Percentiles rank a stretch among this genome's conserved stretches.
These are phyloP conservation scores for Spodoptera litura DNA, from an alignment of 1,140 invertebrate genomes.

Conservation along the genomic window DNA sequence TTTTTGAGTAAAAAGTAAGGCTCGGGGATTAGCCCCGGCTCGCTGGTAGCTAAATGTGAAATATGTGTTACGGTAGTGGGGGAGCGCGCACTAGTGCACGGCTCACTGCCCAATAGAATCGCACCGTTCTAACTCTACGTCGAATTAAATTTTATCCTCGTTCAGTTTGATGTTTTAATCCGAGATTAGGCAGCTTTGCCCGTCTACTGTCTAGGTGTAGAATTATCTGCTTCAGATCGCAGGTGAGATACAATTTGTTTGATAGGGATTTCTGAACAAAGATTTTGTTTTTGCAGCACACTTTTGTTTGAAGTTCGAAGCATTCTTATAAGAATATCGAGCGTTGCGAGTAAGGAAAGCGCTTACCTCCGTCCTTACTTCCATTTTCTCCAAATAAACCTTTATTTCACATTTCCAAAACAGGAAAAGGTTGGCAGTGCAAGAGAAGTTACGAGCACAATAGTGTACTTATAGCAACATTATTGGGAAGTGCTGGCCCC, in stretches of 20 bases:
- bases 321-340: too few relatives aligned
- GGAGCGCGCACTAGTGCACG: neutral
- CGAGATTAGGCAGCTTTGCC: neutral
- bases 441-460: neutral
- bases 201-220: neutral
- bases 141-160: constrained; percentile 21
- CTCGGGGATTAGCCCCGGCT: constrained; percentile 29
- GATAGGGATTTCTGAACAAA: too few relatives aligned
- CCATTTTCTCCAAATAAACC: too few relatives aligned
- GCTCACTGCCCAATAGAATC: constrained; percentile 12
- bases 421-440: neutral
- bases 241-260: neutral
- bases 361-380: too few relatives aligned
- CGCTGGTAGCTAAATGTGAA: constrained; percentile 39
- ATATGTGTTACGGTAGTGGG: constrained; percentile 31
- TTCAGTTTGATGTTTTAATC: constrained; percentile 33
- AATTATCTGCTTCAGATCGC: constrained; percentile 11
- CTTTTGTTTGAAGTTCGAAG: too few relatives aligned
- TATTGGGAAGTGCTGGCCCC: neutral
- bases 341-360: too few relatives aligned
- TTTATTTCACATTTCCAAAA: too few relatives aligned
- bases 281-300: neutral
- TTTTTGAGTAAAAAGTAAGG: constrained; percentile 27
- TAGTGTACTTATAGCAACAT: neutral
- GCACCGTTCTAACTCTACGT: constrained; percentile 22